phyloP scores from a whole-genome alignment of 2,113 vertebrate genomes.

The Eclectus roratus region DNA sequence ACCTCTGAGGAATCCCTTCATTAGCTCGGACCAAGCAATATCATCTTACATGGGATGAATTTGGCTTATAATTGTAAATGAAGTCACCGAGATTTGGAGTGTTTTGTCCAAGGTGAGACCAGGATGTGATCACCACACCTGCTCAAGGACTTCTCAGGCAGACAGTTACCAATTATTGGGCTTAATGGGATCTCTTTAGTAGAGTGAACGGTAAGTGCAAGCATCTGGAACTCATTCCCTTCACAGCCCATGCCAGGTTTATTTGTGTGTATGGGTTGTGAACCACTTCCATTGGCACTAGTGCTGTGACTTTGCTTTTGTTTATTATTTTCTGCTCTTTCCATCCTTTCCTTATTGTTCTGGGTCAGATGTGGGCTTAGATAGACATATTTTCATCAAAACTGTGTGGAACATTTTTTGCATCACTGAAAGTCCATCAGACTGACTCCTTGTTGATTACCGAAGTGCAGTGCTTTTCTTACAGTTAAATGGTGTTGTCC shows the following conservation, averaged over 20 bases:
- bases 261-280: background rate
- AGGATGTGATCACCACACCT: background rate
- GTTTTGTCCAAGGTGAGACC: background rate
- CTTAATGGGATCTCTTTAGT: background rate
- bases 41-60: background rate
- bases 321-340: background rate
- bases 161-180: background rate
- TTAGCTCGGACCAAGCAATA: background rate
- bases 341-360: background rate
- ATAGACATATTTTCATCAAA: background rate
- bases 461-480: background rate
- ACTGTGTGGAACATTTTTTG: background rate
- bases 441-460: background rate
- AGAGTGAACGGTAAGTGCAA: background rate
- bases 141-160: background rate
- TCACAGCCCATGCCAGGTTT: background rate
- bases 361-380: background rate
- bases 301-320: background rate
- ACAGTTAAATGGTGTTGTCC: background rate
- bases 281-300: background rate
- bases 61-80: background rate
- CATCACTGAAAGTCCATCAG: background rate
- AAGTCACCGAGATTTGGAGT: background rate
- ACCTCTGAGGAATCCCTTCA: background rate
- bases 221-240: conserved; percentile 1